Evolutionary conservation across 2,797 vertebrate species (phyloP), one percentile per base, ranked within the genome.

Genomic region (Helostoma temminkii): DNA sequence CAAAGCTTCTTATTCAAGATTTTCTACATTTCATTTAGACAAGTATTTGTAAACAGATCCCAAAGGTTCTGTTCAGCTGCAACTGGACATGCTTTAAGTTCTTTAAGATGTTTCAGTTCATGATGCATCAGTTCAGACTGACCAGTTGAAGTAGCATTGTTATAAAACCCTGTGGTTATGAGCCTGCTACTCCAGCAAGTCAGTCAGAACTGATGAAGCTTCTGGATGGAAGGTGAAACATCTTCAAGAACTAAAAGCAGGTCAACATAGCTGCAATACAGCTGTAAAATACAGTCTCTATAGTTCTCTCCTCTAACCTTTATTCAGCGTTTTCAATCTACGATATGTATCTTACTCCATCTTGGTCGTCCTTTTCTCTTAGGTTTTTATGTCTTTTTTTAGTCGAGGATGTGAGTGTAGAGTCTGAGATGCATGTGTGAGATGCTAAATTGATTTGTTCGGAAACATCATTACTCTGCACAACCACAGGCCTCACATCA

Each of bases 391-490:
- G 37, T 50, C 16, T 37, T 43, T 28, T 50, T 6, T 37, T 10
- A 41, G 14, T 14, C 26, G 24, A 56, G 62, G 11, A 45, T 46
- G 5, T 28, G 34, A 21, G 48, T 64, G 18, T 19, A 52, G 41
- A 10, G 28, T n/a, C n/a, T n/a, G n/a, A n/a, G n/a, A 37, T 32
- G 30, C 32, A 34, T 54, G 47, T 28, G 55, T 28, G 66, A 34
- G 58, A 47, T 39, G 49, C 28, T 46, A 53, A 60, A 21, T 43
- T 21, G 55, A 41, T 49, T 66, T 66, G 4, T 28, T 19, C 54
- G 43, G 34, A 58, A 48, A 32, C 36, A 69, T 46, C n/a, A 10
- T 46, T n/a, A n/a, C 30, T 18, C 25, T 36, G 47, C 21, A 34
- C 47, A 45, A 18, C 22, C 39, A 52, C 22, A 50, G 34, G 34